These are phyloP conservation scores for Strigamia maritima DNA, from an alignment of 2,888 invertebrate species.

Conservation along the genomic window DNA sequence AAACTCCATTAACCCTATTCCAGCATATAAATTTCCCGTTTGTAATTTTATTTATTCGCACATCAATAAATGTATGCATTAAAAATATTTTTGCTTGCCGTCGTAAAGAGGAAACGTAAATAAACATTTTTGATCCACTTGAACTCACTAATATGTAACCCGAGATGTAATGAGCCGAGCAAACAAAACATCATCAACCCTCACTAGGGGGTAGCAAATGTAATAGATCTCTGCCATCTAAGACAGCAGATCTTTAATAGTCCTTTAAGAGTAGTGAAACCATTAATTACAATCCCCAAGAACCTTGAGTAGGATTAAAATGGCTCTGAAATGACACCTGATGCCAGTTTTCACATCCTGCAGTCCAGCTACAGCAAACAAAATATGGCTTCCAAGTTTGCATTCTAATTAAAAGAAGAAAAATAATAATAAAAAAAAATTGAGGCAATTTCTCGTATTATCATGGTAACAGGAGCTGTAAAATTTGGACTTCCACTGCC, in stretches of 20 bases:
- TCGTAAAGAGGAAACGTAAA: neutral
- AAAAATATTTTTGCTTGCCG: neutral
- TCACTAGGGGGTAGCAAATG: conserved; percentile 17
- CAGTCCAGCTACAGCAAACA: neutral
- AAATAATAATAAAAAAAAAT: no score
- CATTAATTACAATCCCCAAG: conserved; percentile 7
- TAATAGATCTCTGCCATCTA: conserved; percentile 21
- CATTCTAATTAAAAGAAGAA: neutral
- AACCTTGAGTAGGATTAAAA: neutral
- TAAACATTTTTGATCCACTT: conserved; percentile 20
- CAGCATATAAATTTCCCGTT: neutral
- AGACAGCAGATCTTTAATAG: conserved; percentile 3
- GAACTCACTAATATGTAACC: conserved; percentile 16
- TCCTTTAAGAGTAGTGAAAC: conserved; percentile 18
- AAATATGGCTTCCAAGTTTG: neutral
- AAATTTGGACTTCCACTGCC: no score
- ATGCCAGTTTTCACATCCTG: neutral
- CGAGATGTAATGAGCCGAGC: conserved; percentile 5
- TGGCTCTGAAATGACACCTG: neutral
- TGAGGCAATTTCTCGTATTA: neutral
- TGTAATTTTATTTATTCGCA: neutral
- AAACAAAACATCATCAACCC: conserved; percentile 21
- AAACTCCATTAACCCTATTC: neutral
- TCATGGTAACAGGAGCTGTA: no score
- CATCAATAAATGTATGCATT: neutral